Conservation (phyloP, 2,113 vertebrate genomes). For the Platanista minor region DNA sequence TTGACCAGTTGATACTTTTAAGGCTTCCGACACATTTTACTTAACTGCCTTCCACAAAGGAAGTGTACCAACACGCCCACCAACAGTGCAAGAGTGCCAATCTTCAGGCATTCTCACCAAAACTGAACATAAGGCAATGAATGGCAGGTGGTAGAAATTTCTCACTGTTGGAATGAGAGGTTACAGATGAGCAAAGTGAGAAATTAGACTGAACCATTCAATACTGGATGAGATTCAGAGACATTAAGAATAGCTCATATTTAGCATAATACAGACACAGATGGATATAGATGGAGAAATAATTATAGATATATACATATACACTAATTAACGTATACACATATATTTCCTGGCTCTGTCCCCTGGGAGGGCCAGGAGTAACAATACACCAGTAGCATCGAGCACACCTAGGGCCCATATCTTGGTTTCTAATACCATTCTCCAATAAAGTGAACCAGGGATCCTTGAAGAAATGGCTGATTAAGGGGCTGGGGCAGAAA, state of each 20-base stretch:
- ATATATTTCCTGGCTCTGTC: background rate
- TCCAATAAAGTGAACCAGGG: background rate
- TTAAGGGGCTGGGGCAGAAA: background rate
- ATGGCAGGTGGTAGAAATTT: background rate
- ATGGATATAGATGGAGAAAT: background rate
- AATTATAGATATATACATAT: background rate
- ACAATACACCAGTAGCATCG: background rate
- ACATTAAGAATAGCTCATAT: background rate
- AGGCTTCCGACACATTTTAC: background rate
- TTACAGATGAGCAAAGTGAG: background rate
- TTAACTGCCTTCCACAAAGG: background rate
- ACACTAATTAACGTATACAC: background rate
- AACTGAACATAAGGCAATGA: background rate
- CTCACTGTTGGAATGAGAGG: background rate
- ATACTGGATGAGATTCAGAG: background rate
- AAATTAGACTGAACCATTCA: background rate
- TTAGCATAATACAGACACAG: background rate
- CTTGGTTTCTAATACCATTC: background rate
- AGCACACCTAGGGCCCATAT: background rate
- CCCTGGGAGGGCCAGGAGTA: background rate
- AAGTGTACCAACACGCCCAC: background rate
- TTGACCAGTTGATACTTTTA: background rate
- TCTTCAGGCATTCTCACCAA: background rate
- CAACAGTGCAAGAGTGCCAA: rapidly evolving
- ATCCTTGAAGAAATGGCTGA: background rate